phyloP scores from a whole-genome alignment of 2,113 vertebrate species.

The Phainopepla nitens region DNA sequence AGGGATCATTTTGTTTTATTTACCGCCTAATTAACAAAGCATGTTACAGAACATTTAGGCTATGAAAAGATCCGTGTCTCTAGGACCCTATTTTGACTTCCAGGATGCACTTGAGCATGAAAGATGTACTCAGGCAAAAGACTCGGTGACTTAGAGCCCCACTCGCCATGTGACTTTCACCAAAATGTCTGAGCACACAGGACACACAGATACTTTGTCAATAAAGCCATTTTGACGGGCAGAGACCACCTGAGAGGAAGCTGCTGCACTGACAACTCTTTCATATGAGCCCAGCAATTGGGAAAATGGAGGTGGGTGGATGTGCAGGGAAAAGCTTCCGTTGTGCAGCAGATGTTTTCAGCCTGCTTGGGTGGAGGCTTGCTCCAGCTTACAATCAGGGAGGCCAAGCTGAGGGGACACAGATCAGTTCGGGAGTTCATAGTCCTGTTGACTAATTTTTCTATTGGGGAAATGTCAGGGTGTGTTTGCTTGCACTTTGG shows the following conservation, averaged over 20 bases:
- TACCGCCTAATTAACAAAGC: neutral
- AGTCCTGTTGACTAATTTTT: neutral
- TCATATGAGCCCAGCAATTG: neutral
- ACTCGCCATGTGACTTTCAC: rapidly evolving
- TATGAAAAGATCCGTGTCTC: neutral
- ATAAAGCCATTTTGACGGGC: neutral
- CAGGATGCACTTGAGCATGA: neutral
- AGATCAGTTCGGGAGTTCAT: neutral
- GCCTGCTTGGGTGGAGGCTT: neutral
- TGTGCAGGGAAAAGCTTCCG: neutral
- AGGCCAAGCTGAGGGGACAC: neutral
- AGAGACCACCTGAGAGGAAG: neutral
- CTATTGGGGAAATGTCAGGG: neutral
- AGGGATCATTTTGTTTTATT: neutral
- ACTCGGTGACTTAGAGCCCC: neutral
- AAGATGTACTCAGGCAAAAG: neutral
- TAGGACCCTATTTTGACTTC: neutral
- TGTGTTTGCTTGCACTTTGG: neutral
- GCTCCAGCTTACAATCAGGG: neutral
- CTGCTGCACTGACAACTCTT: neutral
- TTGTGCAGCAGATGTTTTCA: neutral
- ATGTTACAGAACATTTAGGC: neutral
- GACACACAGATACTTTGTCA: neutral
- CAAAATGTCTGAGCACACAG: neutral
- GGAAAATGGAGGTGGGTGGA: neutral